Evolutionary conservation across 2,113 vertebrate genomes (phyloP).

Genomic region (Menura novaehollandiae): DNA sequence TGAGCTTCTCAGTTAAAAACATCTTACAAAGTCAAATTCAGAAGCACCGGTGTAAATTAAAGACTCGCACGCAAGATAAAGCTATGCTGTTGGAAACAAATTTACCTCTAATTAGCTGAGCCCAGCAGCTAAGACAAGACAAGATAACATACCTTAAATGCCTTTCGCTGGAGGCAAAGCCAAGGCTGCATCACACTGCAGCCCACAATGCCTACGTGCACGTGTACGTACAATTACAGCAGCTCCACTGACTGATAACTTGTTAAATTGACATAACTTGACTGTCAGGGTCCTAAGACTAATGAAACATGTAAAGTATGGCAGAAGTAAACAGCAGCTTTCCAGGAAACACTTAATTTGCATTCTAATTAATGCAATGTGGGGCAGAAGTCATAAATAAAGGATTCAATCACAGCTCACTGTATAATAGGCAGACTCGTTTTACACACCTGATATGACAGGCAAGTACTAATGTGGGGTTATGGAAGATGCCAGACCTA

Average conservation of each 20-base stretch:
- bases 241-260: background rate
- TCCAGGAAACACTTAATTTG: conserved; percentile 58
- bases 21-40: background rate
- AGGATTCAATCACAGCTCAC: conserved; percentile 41
- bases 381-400: conserved; percentile 55
- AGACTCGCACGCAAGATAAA: background rate
- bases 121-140: background rate
- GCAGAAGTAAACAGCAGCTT: conserved; percentile 55
- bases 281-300: conserved; percentile 44
- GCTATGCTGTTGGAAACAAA: background rate
- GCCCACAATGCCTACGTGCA: background rate
- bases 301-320: conserved; percentile 44
- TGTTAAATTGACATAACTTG: conserved; percentile 39
- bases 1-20: background rate
- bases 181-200: background rate
- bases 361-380: conserved; percentile 55
- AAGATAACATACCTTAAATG: background rate
- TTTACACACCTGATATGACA: conserved; percentile 31
- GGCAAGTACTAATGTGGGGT: background rate
- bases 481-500: background rate
- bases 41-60: background rate
- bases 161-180: background rate
- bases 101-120: background rate
- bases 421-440: conserved; percentile 9
- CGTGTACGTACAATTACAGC: background rate